Percentiles rank a stretch among this genome's conserved stretches.
These are phyloP conservation scores for Neotoxoptera formosana DNA, from an alignment of 1,140 invertebrate genomes.

Conservation along the genomic window DNA sequence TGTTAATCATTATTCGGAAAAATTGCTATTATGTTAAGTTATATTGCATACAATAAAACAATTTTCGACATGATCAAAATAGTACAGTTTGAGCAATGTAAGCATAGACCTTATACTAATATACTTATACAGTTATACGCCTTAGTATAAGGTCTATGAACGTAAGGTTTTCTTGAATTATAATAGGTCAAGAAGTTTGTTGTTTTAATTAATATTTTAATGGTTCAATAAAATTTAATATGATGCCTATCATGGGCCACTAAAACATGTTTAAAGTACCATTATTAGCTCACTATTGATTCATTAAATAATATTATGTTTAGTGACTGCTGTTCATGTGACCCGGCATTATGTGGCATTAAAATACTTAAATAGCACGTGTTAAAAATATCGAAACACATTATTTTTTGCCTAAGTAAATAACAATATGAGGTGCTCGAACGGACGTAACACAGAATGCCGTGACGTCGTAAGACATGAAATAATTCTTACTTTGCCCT, in stretches of 20 bases:
- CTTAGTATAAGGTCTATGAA: too few relatives aligned
- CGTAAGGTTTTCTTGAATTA: background rate
- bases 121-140: too few relatives aligned
- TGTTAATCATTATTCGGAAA: background rate
- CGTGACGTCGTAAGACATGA: background rate
- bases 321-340: too few relatives aligned
- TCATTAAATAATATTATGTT: too few relatives aligned
- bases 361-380: background rate
- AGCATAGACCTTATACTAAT: too few relatives aligned
- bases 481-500: background rate
- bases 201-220: too few relatives aligned
- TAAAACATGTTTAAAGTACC: too few relatives aligned
- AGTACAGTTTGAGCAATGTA: background rate
- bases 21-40: background rate
- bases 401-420: background rate
- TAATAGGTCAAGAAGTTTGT: background rate
- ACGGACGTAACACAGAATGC: background rate
- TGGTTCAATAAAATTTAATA: too few relatives aligned
- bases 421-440: too few relatives aligned
- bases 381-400: background rate
- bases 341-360: too few relatives aligned
- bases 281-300: too few relatives aligned
- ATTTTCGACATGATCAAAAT: background rate
- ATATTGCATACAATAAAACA: background rate
- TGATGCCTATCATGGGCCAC: too few relatives aligned